These are phyloP conservation scores for Amorpha juglandis DNA, from an alignment of 2,888 invertebrate species.

Conservation along the genomic window DNA sequence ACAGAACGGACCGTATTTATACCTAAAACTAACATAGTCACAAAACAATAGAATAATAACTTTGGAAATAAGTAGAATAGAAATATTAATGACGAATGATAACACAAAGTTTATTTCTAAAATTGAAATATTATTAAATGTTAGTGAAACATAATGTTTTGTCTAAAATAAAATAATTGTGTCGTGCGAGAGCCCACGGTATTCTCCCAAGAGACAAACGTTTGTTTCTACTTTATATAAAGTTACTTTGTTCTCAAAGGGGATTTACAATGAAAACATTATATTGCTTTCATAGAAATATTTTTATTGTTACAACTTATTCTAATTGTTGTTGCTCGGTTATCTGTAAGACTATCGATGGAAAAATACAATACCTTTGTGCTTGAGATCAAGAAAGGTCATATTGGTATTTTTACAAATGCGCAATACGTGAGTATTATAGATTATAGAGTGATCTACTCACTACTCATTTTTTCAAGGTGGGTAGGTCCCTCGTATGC, in stretches of 20 bases:
- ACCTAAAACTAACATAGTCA: too few species aligned
- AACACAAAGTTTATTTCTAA: not conserved
- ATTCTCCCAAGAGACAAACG: conserved; percentile 22
- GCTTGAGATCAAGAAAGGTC: too few species aligned
- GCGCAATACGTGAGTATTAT: too few species aligned
- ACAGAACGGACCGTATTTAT: too few species aligned
- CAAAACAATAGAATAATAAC: too few species aligned
- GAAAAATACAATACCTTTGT: not conserved
- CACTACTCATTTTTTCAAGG: too few species aligned
- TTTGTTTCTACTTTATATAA: conserved; percentile 27
- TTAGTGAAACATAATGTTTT: conserved; percentile 7
- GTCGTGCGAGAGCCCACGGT: conserved; percentile 25
- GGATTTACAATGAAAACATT: conserved; percentile 27
- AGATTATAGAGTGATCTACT: too few species aligned
- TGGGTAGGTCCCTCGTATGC: too few species aligned
- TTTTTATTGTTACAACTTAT: conserved; percentile 10
- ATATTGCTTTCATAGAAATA: conserved; percentile 18
- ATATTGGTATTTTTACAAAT: too few species aligned
- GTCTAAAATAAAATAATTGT: conserved; percentile 27
- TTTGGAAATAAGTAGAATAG: too few species aligned
- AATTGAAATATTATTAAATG: not conserved
- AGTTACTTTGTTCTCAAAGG: conserved; percentile 25
- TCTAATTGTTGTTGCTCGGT: conserved; percentile 6
- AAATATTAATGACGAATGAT: not conserved
- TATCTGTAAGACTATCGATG: not conserved